Base-by-base conservation (phyloP, 2,113 vertebrate genomes). In the Trichomycterus rosablanca region DNA sequence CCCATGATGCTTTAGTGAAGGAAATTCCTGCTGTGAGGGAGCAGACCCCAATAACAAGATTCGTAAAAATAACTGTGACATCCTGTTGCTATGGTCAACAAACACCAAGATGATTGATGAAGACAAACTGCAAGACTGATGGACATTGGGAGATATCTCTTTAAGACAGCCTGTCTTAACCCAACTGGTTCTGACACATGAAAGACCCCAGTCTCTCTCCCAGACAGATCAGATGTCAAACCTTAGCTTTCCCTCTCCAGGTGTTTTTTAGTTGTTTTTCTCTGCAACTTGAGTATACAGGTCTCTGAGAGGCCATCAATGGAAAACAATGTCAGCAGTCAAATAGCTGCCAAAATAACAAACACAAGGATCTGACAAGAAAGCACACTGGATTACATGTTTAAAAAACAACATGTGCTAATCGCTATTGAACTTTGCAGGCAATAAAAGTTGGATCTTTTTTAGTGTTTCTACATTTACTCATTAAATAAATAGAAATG, bases 11-110 rank as follows among this genome's bases (percentile, higher is more conserved):
- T 54, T 74, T 5, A 8, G 76, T 66, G 57, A 67, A 74, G 68
- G 7, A 22, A 70, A 67, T 63, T 68, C 78, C 68, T 69, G 8
- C 71, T 59, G 63, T 76, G 78, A 78, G 66, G 70, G 67, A 66
- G 74, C 65, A 72, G 66, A 76, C 74, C 70, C 74, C 59, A 76
- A 80, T 74, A 80, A 74, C 79, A 74, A n/a, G 19, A 72, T 63
- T 77, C 72, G 66, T 81, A 75, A 85, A 85, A 82, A 86, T 82
- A 86, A 79, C 68, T 76, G 70, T 72, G 67, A 79, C 76, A 77
- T 56, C 70, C 58, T 55, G 70, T 76, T 82, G 57, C 72, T 77
- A 46, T 60, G 52, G 80, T 81, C 83, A 85, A 83, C 74, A 84
- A 81, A 81, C 54, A 68, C 0, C 1, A 19, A 55, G 39, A 76